A percentile compares a stretch with the other conserved stretches of the same genome.
These are phyloP conservation scores for Oreochromis niloticus DNA, from an alignment of 2,113 vertebrate species.

Conservation along the genomic window DNA sequence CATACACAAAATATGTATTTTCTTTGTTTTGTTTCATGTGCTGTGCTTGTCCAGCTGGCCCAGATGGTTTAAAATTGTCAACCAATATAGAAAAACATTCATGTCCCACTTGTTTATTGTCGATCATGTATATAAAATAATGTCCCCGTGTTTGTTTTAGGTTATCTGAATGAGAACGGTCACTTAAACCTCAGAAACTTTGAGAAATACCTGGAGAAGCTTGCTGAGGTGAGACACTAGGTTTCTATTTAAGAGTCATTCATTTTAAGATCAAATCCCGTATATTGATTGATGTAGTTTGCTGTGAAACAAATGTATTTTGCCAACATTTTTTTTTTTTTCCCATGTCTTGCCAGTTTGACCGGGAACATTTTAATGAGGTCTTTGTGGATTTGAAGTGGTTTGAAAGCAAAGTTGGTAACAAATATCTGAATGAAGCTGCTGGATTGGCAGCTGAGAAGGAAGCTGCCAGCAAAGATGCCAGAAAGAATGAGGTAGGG, in stretches of 20 bases:
- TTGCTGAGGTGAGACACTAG: constrained; percentile 83
- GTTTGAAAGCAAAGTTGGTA: constrained; percentile 99
- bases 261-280: not conserved
- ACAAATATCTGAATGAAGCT: constrained; percentile 96
- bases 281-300: not conserved
- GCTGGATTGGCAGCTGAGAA: constrained; percentile 90
- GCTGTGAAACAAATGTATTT: not conserved
- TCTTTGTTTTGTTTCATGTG: not conserved
- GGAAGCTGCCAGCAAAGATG: constrained; percentile 77
- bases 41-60: not conserved
- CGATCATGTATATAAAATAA: not conserved
- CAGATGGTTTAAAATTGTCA: not conserved
- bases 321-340: accelerated
- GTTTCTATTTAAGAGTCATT: not conserved
- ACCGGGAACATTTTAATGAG: constrained; percentile 94
- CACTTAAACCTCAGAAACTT: constrained; percentile 90
- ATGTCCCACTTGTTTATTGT: not conserved
- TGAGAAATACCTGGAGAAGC: constrained; percentile 91
- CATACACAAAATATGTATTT: not conserved
- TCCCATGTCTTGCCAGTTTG: constrained; percentile 75
- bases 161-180: constrained; percentile 96
- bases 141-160: constrained; percentile 49
- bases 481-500: constrained; percentile 76
- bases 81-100: not conserved
- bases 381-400: constrained; percentile 98